A percentile compares a stretch with the other conserved stretches of the same genome.
phyloP scores from a whole-genome alignment of 2,888 invertebrate genomes.

The Agrochola lota region DNA sequence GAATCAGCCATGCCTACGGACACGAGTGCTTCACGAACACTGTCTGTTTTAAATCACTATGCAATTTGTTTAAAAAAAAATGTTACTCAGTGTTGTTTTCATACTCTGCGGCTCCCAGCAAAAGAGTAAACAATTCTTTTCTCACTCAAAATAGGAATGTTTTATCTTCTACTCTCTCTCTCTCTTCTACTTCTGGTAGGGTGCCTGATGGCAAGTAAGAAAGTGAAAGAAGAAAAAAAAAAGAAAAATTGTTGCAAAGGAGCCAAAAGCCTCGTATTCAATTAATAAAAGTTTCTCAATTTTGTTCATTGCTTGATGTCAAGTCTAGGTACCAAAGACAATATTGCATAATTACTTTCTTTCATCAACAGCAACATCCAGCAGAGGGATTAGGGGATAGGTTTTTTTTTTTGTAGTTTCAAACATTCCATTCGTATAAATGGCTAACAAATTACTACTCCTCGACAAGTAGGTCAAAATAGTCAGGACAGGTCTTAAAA shows the following conservation, averaged over 20 bases:
- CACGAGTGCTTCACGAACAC: slow-evolving; percentile 55
- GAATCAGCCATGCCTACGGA: slow-evolving; percentile 68
- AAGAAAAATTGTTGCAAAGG: too few species aligned
- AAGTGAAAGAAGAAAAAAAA: too few species aligned
- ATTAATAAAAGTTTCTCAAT: too few species aligned
- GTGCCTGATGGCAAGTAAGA: too few species aligned
- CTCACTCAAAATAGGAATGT: not conserved
- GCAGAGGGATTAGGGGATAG: too few species aligned
- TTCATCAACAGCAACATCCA: too few species aligned
- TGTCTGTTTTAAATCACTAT: slow-evolving; percentile 72
- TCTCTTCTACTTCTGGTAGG: too few species aligned
- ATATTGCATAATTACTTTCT: too few species aligned
- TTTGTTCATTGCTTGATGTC: too few species aligned
- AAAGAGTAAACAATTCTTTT: not conserved
- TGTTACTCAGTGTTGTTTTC: slow-evolving; percentile 10
- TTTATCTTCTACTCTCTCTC: too few species aligned
- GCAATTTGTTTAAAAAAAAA: slow-evolving; percentile 69
- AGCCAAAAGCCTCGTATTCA: too few species aligned
- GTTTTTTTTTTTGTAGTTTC: not conserved
- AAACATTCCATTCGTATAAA: not conserved
- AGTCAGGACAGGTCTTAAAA: slow-evolving; percentile 27
- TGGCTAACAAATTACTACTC: not conserved
- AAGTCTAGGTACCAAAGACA: too few species aligned
- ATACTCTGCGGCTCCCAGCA: not conserved
- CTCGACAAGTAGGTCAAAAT: slow-evolving; percentile 30